phyloP scores from a whole-genome alignment of 1,140 invertebrate genomes.

The Asbolus verrucosus region DNA sequence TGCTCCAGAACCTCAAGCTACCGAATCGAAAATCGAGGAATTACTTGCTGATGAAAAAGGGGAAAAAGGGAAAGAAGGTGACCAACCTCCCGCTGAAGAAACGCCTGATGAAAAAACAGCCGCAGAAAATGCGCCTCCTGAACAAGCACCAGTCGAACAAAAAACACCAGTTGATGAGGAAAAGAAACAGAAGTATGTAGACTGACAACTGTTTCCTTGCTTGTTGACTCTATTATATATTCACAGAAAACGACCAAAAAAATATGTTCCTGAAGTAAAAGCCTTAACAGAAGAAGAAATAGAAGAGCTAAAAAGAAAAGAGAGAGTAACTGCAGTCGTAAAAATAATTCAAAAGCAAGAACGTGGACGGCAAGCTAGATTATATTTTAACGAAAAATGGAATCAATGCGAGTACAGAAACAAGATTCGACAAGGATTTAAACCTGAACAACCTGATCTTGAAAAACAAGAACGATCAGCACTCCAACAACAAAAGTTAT shows the following conservation, averaged over 20 bases:
- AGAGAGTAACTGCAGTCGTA: constrained; percentile 52
- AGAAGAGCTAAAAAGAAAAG: constrained; percentile 41
- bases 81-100: constrained; percentile 16
- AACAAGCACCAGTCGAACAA: too few species aligned
- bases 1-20: constrained; percentile 26
- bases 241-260: constrained; percentile 43
- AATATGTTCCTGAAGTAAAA: constrained; percentile 42
- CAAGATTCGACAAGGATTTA: constrained; percentile 46
- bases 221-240: not conserved
- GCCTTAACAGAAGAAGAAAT: constrained; percentile 53
- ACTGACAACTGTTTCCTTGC: too few species aligned
- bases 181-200: not conserved
- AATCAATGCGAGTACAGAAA: constrained; percentile 41
- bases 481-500: constrained; percentile 66
- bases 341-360: constrained; percentile 70
- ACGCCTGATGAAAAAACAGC: constrained; percentile 14
- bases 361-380: constrained; percentile 69
- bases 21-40: not conserved
- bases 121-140: too few species aligned
- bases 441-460: constrained; percentile 13
- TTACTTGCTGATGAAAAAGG: constrained; percentile 33
- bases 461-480: constrained; percentile 33
- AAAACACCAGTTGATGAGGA: too few species aligned
- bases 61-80: constrained; percentile 10
- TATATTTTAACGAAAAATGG: constrained; percentile 62